Evolutionary conservation across 2,888 invertebrate genomes (phyloP).

Genomic region (Cepaea hortensis): DNA sequence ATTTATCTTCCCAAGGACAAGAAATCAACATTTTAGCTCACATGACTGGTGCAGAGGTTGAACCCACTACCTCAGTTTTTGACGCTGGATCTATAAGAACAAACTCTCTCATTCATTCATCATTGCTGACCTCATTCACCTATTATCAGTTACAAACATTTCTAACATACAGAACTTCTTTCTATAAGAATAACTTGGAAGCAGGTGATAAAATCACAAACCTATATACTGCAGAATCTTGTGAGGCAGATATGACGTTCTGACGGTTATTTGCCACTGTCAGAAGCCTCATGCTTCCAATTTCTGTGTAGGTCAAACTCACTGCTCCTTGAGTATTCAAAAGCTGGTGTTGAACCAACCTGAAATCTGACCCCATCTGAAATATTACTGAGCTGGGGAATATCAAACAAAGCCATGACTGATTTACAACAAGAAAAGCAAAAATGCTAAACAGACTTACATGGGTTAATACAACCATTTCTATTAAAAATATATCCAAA

Average conservation of each 20-base stretch:
- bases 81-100: too few species aligned
- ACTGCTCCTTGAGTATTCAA: conserved; percentile 68
- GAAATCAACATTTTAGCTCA: too few species aligned
- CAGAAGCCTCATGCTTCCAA: conserved; percentile 61
- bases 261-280: conserved; percentile 70
- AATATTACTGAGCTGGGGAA: conserved; percentile 69
- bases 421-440: neutral
- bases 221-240: conserved; percentile 63
- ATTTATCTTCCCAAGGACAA: too few species aligned
- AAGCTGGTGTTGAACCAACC: conserved; percentile 69
- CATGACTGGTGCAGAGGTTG: too few species aligned
- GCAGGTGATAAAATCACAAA: neutral
- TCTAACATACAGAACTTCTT: too few species aligned
- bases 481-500: too few species aligned
- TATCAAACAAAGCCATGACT: neutral
- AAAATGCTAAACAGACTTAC: neutral
- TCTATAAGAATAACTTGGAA: too few species aligned
- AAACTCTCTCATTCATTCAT: too few species aligned
- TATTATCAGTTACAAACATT: too few species aligned
- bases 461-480: neutral
- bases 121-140: too few species aligned
- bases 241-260: conserved; percentile 63
- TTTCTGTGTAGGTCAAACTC: conserved; percentile 60
- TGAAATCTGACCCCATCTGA: conserved; percentile 61
- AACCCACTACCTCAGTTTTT: too few species aligned